A percentile compares a stretch with the other conserved stretches of the same genome.
phyloP scores from a whole-genome alignment of 2,113 vertebrate genomes.

The Barbus barbus region DNA sequence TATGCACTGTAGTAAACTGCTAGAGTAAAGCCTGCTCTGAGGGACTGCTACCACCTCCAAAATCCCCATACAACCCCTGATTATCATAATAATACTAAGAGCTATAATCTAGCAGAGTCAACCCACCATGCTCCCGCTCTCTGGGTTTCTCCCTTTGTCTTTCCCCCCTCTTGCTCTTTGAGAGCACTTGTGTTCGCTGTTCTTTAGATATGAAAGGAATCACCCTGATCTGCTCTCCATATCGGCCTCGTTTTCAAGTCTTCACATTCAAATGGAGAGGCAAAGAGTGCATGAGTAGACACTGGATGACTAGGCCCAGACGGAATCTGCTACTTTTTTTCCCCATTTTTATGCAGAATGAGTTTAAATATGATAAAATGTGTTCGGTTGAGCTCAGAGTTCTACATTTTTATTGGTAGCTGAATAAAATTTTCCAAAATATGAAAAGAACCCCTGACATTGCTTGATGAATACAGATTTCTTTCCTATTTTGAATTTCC shows the following conservation, averaged over 20 bases:
- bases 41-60: slow-evolving; percentile 65
- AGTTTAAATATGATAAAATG: background rate
- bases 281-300: slow-evolving; percentile 1
- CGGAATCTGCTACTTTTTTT: slow-evolving; percentile 14
- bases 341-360: background rate
- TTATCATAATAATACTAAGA: slow-evolving; percentile 75
- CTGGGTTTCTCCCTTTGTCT: slow-evolving; percentile 34
- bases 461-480: background rate
- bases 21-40: slow-evolving; percentile 60
- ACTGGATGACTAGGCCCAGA: slow-evolving; percentile 17
- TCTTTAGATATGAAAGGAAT: slow-evolving; percentile 12
- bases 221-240: background rate
- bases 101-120: slow-evolving; percentile 66
- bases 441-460: background rate
- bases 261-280: slow-evolving; percentile 14
- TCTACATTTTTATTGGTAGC: background rate
- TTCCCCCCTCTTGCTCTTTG: slow-evolving; percentile 42
- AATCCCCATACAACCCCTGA: slow-evolving; percentile 71
- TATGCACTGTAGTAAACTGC: slow-evolving; percentile 68
- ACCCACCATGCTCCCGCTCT: slow-evolving; percentile 21
- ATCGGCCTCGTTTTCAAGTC: slow-evolving; percentile 16
- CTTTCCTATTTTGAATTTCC: background rate
- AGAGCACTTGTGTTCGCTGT: slow-evolving; percentile 38
- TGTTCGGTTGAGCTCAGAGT: background rate
- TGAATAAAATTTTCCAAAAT: background rate